phyloP scores from a whole-genome alignment of 2,797 vertebrate species.

The Pempheris klunzingeri region DNA sequence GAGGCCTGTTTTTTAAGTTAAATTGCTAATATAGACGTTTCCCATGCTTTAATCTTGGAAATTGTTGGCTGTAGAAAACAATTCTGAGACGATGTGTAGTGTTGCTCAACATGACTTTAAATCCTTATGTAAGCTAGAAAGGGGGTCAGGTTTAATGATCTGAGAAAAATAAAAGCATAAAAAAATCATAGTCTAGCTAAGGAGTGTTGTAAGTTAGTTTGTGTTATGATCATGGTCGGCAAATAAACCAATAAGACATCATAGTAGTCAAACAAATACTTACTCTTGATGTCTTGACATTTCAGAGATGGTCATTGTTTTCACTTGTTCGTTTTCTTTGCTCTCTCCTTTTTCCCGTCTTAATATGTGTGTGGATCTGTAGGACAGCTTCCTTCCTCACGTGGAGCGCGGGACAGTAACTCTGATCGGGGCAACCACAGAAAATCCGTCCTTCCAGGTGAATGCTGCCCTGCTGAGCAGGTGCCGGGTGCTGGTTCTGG shows the following conservation, averaged over 20 bases:
- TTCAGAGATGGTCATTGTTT: conserved; percentile 71
- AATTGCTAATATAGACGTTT: not conserved
- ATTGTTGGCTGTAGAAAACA: not conserved
- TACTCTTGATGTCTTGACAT: conserved; percentile 75
- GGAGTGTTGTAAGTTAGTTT: not conserved
- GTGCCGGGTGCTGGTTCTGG: conserved; percentile 94
- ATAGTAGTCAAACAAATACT: conserved; percentile 57
- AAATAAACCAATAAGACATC: no score
- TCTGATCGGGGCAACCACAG: conserved; percentile 96
- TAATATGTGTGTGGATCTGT: conserved; percentile 45
- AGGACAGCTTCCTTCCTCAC: conserved; percentile 99
- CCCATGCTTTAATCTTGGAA: not conserved
- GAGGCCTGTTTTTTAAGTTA: not conserved
- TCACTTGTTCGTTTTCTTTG: conserved; percentile 69
- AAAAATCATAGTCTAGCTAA: not conserved
- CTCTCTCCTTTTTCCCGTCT: conserved; percentile 59
- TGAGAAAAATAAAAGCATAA: conserved; percentile 15
- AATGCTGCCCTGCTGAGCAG: conserved; percentile 95
- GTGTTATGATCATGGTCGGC: not conserved
- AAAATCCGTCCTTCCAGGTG: conserved; percentile 99
- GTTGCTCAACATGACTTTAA: not conserved
- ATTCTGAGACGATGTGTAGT: not conserved
- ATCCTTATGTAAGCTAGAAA: not conserved
- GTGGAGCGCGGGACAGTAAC: conserved; percentile 96
- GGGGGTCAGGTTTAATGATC: not conserved